Base-by-base conservation (phyloP, 1,140 invertebrate genomes). In the Oncopodura yosiiana region DNA sequence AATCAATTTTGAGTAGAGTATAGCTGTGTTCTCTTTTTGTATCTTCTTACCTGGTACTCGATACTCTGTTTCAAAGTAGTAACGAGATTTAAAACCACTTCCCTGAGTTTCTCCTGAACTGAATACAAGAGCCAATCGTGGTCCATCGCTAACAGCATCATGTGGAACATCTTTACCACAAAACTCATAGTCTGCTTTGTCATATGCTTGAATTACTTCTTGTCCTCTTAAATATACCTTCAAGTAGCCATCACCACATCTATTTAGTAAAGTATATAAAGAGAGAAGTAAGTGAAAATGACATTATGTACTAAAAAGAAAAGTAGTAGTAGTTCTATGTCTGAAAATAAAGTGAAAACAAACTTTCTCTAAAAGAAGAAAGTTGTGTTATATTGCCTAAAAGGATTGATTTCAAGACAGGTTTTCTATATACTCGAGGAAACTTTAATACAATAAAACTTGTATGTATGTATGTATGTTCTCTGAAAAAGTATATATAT, bases 181-280 rank as follows among this genome's bases (percentile, higher is more conserved):
- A 66, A 94, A 78, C 69, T 91, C 89, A 66, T 89, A 80, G 69
- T 95, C 90, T 66, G 87, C 87, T 69, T 92, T 91, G 66, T 94
- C 89, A 65, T 91, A 89, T 21, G 84, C 86, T 69, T 90, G 87
- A 41, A 85, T 85, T n/a, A 85, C 83, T 71, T 94, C 87, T 72
- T 94, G 89, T 3, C 90, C 90, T 68, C 88, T 89, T 24, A 93
- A 73, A 72, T 94, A 94, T 34, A 94, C 77, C 68, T 90, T 91
- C 45, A 96, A 70, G 69, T 90, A 93, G 29, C 90, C 90, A 68
- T 93, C 87, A 9, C 82, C 81, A 70, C 91, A 94, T 34, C 83
- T n/a, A n/a, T n/a, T n/a, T n/a, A n/a, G n/a, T n/a, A n/a, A n/a
- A n/a, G n/a, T n/a, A n/a, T n/a, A n/a, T n/a, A n/a, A n/a, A n/a